These are phyloP conservation scores for Drosophila orosa DNA, from an alignment of 1,140 invertebrate genomes.

Conservation along the genomic window DNA sequence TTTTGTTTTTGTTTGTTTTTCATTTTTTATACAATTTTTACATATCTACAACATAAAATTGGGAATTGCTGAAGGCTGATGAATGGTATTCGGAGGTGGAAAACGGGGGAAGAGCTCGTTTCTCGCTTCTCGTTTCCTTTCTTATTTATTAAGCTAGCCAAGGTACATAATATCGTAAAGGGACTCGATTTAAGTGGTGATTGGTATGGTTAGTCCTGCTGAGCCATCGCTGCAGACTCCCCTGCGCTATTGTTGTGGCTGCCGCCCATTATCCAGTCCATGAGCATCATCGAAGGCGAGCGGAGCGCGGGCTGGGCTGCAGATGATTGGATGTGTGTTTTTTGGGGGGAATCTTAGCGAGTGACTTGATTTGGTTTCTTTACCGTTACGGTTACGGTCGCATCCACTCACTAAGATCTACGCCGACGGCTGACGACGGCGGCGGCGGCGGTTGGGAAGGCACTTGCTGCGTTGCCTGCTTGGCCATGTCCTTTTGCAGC, in stretches of 20 bases:
- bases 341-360: not conserved
- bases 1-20: constrained; percentile 41
- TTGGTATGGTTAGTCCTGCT: constrained; percentile 31
- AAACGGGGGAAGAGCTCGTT: constrained; percentile 4
- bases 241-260: constrained; percentile 60
- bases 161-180: constrained; percentile 68
- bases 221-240: constrained; percentile 9
- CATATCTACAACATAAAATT: constrained; percentile 80
- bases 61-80: constrained; percentile 29
- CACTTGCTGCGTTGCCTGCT: constrained; percentile 86
- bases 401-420: constrained; percentile 85
- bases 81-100: not conserved
- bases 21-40: constrained; percentile 71
- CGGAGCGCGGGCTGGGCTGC: constrained; percentile 89
- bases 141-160: constrained; percentile 31
- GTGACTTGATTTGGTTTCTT: not conserved
- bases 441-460: constrained; percentile 85
- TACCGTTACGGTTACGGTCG: no score
- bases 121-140: not conserved
- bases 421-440: constrained; percentile 85
- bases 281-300: constrained; percentile 90
- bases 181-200: constrained; percentile 32
- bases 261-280: constrained; percentile 91
- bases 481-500: constrained; percentile 88
- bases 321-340: constrained; percentile 8